Evolutionary conservation across 2,888 invertebrate genomes (phyloP).

Genomic region (Eudasyphora cyanicolor): DNA sequence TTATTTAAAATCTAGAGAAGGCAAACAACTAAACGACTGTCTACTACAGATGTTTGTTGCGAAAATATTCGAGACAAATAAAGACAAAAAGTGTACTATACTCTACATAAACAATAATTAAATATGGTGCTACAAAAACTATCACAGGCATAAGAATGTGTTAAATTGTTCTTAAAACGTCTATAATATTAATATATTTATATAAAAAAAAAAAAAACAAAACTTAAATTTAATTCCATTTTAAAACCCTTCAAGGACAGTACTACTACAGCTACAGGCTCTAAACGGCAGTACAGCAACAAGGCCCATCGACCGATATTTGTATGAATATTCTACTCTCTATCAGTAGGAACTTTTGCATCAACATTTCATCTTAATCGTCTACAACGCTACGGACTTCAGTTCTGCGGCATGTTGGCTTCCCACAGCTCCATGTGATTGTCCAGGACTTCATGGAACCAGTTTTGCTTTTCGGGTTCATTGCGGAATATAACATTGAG

Average conservation of each 20-base stretch:
- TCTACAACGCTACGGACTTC: no score
- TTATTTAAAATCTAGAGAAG: constrained; percentile 30
- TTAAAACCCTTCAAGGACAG: neutral
- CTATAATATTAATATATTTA: no score
- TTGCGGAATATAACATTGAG: constrained; percentile 90
- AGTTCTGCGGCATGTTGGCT: constrained; percentile 85
- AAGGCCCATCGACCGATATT: neutral
- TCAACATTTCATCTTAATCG: neutral
- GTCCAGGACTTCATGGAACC: constrained; percentile 94
- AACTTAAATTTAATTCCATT: constrained; percentile 5
- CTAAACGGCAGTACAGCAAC: constrained; percentile 17
- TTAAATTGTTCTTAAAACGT: constrained; percentile 49
- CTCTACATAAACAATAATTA: constrained; percentile 58
- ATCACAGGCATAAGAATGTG: constrained; percentile 73
- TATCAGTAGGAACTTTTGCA: constrained; percentile 41
- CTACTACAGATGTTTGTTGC: neutral
- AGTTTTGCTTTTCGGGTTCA: constrained; percentile 86
- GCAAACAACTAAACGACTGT: constrained; percentile 37
- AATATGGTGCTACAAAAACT: constrained; percentile 66
- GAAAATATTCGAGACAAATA: neutral
- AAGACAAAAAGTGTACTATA: constrained; percentile 55
- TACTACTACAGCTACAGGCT: constrained; percentile 25
- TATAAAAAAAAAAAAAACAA: neutral
- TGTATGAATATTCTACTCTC: neutral
- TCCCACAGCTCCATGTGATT: constrained; percentile 95